These are phyloP conservation scores for Hippasteria phrygiana DNA, from an alignment of 53 echinoderm and acorn worm genomes.

Conservation along the genomic window DNA sequence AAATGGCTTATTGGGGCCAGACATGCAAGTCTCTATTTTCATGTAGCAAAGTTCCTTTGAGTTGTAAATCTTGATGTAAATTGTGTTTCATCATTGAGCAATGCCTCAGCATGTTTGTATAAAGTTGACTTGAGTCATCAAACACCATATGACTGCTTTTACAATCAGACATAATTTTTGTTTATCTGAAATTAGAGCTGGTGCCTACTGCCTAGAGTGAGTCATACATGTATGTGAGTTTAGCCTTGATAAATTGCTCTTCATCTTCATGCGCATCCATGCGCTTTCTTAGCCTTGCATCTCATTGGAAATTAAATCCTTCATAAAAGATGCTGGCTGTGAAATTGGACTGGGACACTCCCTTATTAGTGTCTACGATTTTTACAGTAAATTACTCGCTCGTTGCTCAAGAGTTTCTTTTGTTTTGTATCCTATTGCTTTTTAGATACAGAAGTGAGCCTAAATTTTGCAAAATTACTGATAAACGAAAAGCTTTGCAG, in stretches of 20 bases:
- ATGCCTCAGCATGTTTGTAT: too few relatives aligned
- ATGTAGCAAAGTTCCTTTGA: too few relatives aligned
- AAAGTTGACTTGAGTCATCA: neutral
- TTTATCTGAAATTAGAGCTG: neutral
- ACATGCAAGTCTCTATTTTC: too few relatives aligned
- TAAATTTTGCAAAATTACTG: too few relatives aligned
- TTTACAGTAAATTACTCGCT: neutral
- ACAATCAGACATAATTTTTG: neutral
- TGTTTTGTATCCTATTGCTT: too few relatives aligned
- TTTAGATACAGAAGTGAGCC: too few relatives aligned
- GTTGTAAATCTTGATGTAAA: too few relatives aligned
- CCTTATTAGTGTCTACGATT: neutral
- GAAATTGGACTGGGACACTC: neutral
- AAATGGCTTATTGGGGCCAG: too few relatives aligned
- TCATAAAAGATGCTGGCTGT: neutral
- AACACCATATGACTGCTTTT: neutral
- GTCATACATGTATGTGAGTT: constrained; percentile 30
- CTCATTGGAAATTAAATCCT: constrained; percentile 31
- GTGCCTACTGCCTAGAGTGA: neutral
- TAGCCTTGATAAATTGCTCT: neutral
- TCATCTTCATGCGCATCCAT: neutral
- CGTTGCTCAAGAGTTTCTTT: too few relatives aligned
- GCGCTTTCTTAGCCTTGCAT: neutral
- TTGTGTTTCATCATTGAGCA: too few relatives aligned
- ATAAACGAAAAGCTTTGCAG: too few relatives aligned